Conservation (phyloP, 2,113 vertebrate genomes). For the Chamaea fasciata region DNA sequence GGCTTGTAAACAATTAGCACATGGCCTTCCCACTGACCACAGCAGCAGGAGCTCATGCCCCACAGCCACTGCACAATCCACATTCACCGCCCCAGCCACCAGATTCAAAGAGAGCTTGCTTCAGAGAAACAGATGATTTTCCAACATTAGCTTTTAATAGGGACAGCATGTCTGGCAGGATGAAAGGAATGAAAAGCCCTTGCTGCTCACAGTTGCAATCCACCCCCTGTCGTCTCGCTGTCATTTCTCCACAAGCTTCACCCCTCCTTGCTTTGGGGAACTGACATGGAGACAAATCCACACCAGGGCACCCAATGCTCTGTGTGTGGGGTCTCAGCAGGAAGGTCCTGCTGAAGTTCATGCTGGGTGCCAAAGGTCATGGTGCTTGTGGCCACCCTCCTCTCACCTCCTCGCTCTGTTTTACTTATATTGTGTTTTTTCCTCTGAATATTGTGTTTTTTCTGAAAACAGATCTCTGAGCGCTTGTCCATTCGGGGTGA, state of each 20-base stretch:
- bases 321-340: neutral
- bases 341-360: neutral
- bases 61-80: neutral
- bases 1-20: neutral
- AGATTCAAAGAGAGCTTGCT: neutral
- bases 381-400: neutral
- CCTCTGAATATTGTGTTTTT: neutral
- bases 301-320: neutral
- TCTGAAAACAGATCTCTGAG: neutral
- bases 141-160: constrained; percentile 17
- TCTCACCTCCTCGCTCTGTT: neutral
- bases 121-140: constrained; percentile 31
- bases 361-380: neutral
- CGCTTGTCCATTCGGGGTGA: neutral
- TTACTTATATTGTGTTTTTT: neutral
- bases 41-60: constrained; percentile 1
- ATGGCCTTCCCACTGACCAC: neutral
- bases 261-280: neutral
- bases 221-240: neutral
- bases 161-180: neutral
- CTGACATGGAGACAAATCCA: rapidly evolving
- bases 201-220: neutral
- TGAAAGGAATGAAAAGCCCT: neutral
- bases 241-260: neutral
- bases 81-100: neutral